Conservation (phyloP, 2,113 vertebrate genomes). For the Eubucco bourcierii region DNA sequence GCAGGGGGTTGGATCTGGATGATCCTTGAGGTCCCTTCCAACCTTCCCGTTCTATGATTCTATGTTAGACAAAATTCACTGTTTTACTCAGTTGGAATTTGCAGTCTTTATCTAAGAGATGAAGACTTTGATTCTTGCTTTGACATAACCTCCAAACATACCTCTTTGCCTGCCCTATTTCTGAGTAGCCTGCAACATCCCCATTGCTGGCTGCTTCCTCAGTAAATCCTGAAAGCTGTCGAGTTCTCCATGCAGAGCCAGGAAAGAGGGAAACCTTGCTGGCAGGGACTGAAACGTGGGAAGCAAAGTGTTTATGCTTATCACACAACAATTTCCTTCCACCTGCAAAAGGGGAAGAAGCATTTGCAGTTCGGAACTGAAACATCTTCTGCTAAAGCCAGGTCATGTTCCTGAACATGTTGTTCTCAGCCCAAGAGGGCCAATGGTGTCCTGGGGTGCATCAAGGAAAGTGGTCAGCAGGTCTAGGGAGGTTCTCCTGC, state of each 20-base stretch:
- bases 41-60: no score
- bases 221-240: background rate
- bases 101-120: background rate
- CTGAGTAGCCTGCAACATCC: background rate
- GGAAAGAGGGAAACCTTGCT: background rate
- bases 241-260: background rate
- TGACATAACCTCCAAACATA: fast-evolving
- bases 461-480: no score
- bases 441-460: no score
- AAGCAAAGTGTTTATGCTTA: background rate
- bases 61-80: background rate
- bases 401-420: background rate
- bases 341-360: background rate
- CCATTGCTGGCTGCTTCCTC: background rate
- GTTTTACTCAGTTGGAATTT: background rate
- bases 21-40: no score
- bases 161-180: background rate
- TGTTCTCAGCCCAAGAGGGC: background rate
- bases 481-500: no score
- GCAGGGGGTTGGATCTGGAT: no score
- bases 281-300: background rate
- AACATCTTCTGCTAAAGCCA: background rate
- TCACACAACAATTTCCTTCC: background rate
- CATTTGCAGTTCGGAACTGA: background rate
- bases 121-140: background rate